Conservation (phyloP, 1,140 invertebrate species). For the Drosophila paulistorum region DNA sequence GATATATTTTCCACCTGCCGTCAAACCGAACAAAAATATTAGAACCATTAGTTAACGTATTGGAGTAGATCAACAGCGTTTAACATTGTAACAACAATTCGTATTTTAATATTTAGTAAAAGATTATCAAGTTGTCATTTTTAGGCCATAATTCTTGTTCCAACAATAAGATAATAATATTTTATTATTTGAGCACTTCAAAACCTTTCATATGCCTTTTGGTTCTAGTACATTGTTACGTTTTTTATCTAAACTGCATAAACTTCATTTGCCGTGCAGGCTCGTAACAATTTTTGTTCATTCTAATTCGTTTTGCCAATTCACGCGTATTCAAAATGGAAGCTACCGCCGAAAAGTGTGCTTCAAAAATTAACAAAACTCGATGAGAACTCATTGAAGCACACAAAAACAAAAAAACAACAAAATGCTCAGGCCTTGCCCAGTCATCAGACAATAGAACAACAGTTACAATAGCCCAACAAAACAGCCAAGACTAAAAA, state of each 20-base stretch:
- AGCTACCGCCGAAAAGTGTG: constrained; percentile 23
- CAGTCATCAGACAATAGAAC: constrained; percentile 37
- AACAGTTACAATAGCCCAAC: constrained; percentile 36
- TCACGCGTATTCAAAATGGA: constrained; percentile 10
- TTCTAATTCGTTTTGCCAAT: not conserved
- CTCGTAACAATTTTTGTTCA: not conserved
- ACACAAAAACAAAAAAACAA: constrained; percentile 8
- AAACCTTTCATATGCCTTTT: too few relatives aligned
- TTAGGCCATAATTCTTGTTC: too few relatives aligned
- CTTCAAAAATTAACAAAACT: constrained; percentile 70
- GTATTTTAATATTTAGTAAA: too few relatives aligned
- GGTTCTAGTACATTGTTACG: not conserved
- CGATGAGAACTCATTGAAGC: constrained; percentile 64
- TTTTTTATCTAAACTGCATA: not conserved
- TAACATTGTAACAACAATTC: too few relatives aligned
- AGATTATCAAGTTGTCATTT: too few relatives aligned
- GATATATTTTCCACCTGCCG: too few relatives aligned
- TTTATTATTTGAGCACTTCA: not conserved
- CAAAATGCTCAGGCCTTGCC: constrained; percentile 5
- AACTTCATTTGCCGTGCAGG: constrained; percentile 15
- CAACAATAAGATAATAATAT: too few relatives aligned
- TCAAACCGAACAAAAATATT: too few relatives aligned
- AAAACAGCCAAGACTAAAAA: constrained; percentile 1
- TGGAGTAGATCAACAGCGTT: too few relatives aligned
- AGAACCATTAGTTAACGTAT: too few relatives aligned